Evolutionary conservation across 1,140 invertebrate species (phyloP).

Genomic region (Planococcus citri): DNA sequence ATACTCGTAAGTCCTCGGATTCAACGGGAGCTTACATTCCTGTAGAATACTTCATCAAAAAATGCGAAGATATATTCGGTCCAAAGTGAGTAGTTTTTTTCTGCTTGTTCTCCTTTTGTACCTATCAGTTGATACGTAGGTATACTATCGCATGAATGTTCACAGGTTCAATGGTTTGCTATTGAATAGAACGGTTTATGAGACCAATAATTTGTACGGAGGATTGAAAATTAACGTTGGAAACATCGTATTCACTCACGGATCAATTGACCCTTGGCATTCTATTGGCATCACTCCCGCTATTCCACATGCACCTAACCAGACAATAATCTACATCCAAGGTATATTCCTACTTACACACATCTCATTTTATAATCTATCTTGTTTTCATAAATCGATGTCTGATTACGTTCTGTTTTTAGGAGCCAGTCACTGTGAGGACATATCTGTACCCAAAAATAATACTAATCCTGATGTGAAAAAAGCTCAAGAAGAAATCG

Average conservation of each 20-base stretch:
- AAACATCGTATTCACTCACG: conserved; percentile 76
- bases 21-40: conserved; percentile 68
- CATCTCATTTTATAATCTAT: too few relatives aligned
- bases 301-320: conserved; percentile 26
- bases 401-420: background rate
- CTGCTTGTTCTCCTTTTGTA: background rate
- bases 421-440: conserved; percentile 15
- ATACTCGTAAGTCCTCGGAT: conserved; percentile 36
- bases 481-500: background rate
- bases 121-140: too few relatives aligned
- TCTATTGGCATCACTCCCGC: conserved; percentile 54
- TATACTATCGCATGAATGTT: background rate
- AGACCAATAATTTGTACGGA: conserved; percentile 71
- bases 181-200: conserved; percentile 45
- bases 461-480: background rate
- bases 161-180: conserved; percentile 44
- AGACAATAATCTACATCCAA: background rate
- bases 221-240: conserved; percentile 53
- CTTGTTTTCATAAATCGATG: too few relatives aligned
- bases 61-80: conserved; percentile 74
- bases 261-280: conserved; percentile 88
- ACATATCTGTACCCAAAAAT: background rate
- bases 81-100: conserved; percentile 32
- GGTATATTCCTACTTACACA: too few relatives aligned
- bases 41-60: conserved; percentile 62